Percentiles rank a stretch among this genome's conserved stretches.
phyloP scores from a whole-genome alignment of 2,888 invertebrate species.

The Deilephila elpenor region DNA sequence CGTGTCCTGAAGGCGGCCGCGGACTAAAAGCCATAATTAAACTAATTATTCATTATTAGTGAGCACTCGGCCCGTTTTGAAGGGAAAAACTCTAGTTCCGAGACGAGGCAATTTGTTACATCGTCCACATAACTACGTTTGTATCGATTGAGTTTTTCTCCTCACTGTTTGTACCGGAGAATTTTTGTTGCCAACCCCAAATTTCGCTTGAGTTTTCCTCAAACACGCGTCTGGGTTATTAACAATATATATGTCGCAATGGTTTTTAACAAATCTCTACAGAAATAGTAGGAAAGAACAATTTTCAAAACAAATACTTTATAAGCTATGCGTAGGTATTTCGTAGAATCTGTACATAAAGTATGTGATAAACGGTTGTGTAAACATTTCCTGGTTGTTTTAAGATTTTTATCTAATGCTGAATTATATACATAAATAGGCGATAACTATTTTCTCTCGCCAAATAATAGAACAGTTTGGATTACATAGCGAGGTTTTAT shows the following conservation, averaged over 20 bases:
- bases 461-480: background rate
- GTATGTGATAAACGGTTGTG: no score
- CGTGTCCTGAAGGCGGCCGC: slow-evolving; percentile 59
- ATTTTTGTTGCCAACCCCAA: slow-evolving; percentile 1
- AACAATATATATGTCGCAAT: no score
- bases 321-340: no score
- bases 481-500: background rate
- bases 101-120: slow-evolving; percentile 64
- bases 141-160: slow-evolving; percentile 64
- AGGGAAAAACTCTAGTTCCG: slow-evolving; percentile 67
- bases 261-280: no score
- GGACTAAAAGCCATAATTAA: slow-evolving; percentile 78
- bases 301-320: no score
- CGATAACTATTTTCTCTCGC: background rate
- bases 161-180: background rate
- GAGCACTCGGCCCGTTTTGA: slow-evolving; percentile 62
- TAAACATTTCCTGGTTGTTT: no score
- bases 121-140: slow-evolving; percentile 62
- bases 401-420: no score
- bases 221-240: background rate
- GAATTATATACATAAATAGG: no score
- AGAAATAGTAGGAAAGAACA: no score
- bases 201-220: background rate
- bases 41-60: slow-evolving; percentile 80
- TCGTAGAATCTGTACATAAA: no score